Evolutionary conservation across 1,140 invertebrate genomes (phyloP).

Genomic region (Andrena cerasifolii): DNA sequence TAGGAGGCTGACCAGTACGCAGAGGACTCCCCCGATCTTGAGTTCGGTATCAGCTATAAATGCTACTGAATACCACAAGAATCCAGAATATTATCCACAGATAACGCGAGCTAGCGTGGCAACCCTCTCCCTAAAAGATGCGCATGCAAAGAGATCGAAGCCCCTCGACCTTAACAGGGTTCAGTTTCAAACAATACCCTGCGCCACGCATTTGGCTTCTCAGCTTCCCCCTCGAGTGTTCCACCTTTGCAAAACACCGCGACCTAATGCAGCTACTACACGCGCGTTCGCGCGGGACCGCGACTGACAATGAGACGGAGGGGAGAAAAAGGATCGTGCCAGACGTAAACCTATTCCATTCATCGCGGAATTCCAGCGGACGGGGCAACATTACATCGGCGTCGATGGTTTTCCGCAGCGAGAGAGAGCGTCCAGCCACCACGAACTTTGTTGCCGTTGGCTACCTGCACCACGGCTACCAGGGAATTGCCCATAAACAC

Average conservation of each 20-base stretch:
- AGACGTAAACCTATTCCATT: constrained; percentile 63
- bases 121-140: constrained; percentile 7
- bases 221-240: not conserved
- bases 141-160: constrained; percentile 54
- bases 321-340: not conserved
- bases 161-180: constrained; percentile 43
- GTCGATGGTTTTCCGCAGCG: constrained; percentile 68
- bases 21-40: too few relatives aligned
- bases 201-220: constrained; percentile 27
- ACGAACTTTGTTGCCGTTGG: constrained; percentile 43
- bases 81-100: not conserved
- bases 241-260: not conserved
- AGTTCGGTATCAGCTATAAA: too few relatives aligned
- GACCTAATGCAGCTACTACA: not conserved
- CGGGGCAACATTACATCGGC: constrained; percentile 21
- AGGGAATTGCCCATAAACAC: constrained; percentile 79
- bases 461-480: constrained; percentile 62
- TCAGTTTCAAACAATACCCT: constrained; percentile 52
- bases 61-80: not conserved
- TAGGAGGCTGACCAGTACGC: too few relatives aligned
- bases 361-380: constrained; percentile 70
- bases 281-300: not conserved
- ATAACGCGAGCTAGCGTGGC: not conserved
- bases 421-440: constrained; percentile 48
- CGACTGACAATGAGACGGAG: not conserved